These are phyloP conservation scores for Drosophila emarginata DNA, from an alignment of 2,888 invertebrate genomes.

Conservation along the genomic window DNA sequence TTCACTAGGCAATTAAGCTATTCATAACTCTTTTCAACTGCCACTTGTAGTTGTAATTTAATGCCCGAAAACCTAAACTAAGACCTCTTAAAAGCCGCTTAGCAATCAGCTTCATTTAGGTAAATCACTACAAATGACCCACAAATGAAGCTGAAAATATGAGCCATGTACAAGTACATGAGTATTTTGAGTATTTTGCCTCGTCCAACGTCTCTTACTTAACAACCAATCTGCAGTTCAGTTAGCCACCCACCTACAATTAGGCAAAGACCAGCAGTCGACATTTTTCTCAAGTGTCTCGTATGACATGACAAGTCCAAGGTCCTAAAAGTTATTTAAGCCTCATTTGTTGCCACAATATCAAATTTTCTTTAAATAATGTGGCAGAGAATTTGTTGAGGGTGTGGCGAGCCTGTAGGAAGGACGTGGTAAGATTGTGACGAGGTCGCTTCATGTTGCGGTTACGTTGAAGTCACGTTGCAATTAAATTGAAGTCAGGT, in stretches of 20 bases:
- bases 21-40: slow-evolving; percentile 36
- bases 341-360: slow-evolving; percentile 41
- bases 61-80: slow-evolving; percentile 18
- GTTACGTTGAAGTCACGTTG: too few relatives aligned
- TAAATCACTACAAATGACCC: slow-evolving; percentile 63
- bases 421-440: too few relatives aligned
- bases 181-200: background rate
- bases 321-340: slow-evolving; percentile 36
- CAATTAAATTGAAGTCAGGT: too few relatives aligned
- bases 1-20: slow-evolving; percentile 30
- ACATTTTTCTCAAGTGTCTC: slow-evolving; percentile 77
- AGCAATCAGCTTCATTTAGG: slow-evolving; percentile 45
- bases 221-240: background rate
- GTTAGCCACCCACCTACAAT: slow-evolving; percentile 28
- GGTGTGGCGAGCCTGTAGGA: too few relatives aligned
- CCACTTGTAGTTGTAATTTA: slow-evolving; percentile 10
- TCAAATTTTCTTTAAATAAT: slow-evolving; percentile 31
- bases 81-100: slow-evolving; percentile 63
- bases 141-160: slow-evolving; percentile 43
- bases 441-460: too few relatives aligned
- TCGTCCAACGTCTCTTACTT: background rate
- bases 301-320: slow-evolving; percentile 63
- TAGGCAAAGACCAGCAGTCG: slow-evolving; percentile 20
- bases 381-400: too few relatives aligned
- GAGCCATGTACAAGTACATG: background rate